Base-by-base conservation (phyloP, 2,113 vertebrate genomes). In the Rhinogobius similis region DNA sequence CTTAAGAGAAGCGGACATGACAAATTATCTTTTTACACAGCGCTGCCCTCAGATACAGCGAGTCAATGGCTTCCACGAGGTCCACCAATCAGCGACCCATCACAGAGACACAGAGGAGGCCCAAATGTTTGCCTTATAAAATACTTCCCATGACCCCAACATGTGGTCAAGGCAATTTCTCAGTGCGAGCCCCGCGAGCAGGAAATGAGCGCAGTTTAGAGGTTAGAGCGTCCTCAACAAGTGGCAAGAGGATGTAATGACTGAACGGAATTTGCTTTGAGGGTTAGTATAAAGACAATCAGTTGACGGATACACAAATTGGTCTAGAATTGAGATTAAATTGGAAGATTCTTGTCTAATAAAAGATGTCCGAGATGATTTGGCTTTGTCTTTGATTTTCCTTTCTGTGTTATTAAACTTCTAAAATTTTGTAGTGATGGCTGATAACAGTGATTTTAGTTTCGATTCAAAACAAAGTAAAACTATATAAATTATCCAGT, bases 71-170 rank as follows among this genome's bases (percentile, higher is more conserved):
- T 78, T 81, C 65, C 70, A 55, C 39, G 76, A 64, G 43, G 50
- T 32, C 7, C 43, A 58, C 50, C 20, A 1, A 16, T 20, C 29
- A 46, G 43, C 38, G 12, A 41, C 79, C 73, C 74, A 75, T 80
- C 67, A 29, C 46, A 26, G 65, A 68, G 29, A 61, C 58, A 75
- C 76, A 73, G 48, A 76, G 69, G 75, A 76, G 81, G 66, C 77
- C 56, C 10, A 58, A 82, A 67, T 81, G 80, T 85, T 83, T 77
- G 77, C 70, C 86, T 83, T 82, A 53, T 78, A 75, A 82, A 89
- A 85, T 82, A 70, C 79, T 93, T 93, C 93, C 92, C 92, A 94
- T 91, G 91, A 91, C 89, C 92, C 72, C 80, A 82, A 70, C 89
- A 90, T 89, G 83, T 92, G 91, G 87, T 84, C 81, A 82, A 82